Conservation (phyloP, 2,888 invertebrate species). For the Andricus quercusramuli region DNA sequence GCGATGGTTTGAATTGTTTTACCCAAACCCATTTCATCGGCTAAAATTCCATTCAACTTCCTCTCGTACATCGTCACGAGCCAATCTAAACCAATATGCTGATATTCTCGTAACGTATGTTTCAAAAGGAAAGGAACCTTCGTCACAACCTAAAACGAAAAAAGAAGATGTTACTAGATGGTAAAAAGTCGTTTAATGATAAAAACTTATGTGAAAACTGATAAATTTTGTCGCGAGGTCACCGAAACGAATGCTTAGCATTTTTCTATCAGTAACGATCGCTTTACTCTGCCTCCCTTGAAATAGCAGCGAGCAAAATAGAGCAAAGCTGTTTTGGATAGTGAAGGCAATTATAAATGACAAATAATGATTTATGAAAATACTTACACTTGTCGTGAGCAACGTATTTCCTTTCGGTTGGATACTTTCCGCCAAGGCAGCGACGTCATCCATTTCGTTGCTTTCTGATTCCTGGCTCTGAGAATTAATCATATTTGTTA, state of each 20-base stretch:
- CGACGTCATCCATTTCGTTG: conserved; percentile 93
- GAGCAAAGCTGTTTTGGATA: conserved; percentile 27
- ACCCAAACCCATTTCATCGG: conserved; percentile 98
- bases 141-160: conserved; percentile 87
- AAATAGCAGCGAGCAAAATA: conserved; percentile 68
- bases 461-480: conserved; percentile 77
- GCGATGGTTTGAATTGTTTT: conserved; percentile 99
- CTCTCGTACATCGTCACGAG: conserved; percentile 97
- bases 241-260: conserved; percentile 48
- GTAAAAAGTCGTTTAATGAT: not conserved
- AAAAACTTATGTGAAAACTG: not conserved
- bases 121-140: conserved; percentile 95
- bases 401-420: conserved; percentile 99
- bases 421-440: conserved; percentile 95
- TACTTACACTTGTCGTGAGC: conserved; percentile 91
- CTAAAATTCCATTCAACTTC: conserved; percentile 96
- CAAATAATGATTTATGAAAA: conserved; percentile 47
- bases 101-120: conserved; percentile 95
- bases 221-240: conserved; percentile 53
- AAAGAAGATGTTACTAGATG: conserved; percentile 44
- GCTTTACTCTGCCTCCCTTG: conserved; percentile 71
- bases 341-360: conserved; percentile 20
- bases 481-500: conserved; percentile 33
- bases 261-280: conserved; percentile 51
- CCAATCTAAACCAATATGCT: conserved; percentile 98